A percentile compares a stretch with the other conserved stretches of the same genome.
phyloP scores from a whole-genome alignment of 2,797 vertebrate genomes.

The Enteromius afrohamiltoni region DNA sequence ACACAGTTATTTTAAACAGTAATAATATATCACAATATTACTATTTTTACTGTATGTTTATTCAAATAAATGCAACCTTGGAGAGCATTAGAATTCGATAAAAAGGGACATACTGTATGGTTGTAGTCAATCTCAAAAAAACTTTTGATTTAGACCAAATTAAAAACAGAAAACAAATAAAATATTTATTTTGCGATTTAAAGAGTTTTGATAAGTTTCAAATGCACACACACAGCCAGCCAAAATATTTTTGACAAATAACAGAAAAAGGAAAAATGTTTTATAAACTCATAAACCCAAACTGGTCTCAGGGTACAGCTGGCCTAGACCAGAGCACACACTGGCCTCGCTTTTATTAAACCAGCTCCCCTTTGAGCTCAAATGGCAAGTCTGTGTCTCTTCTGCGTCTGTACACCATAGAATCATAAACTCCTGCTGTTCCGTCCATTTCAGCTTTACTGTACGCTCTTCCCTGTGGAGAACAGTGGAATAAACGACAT shows the following conservation, averaged over 20 bases:
- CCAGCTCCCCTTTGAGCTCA: conserved; percentile 83
- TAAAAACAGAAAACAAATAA: background rate
- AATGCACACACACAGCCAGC: background rate
- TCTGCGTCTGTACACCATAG: conserved; percentile 50
- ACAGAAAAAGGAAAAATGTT: background rate
- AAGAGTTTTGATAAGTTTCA: background rate
- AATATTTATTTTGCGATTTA: background rate
- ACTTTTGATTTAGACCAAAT: background rate
- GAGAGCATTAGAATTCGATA: background rate
- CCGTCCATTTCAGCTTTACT: conserved; percentile 50
- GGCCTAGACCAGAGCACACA: background rate
- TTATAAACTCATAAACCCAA: background rate
- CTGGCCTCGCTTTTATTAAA: conserved; percentile 66
- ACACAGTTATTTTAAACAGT: background rate
- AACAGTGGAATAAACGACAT: background rate
- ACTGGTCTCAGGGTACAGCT: background rate
- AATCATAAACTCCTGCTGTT: conserved; percentile 62
- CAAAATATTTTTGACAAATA: background rate
- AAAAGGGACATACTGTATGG: background rate
- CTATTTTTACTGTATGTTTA: background rate
- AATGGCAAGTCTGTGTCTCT: conserved; percentile 77
- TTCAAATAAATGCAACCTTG: background rate
- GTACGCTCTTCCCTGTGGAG: conserved; percentile 31
- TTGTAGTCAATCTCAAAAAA: background rate
- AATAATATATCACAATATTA: background rate